Base-by-base conservation (phyloP, 1,140 invertebrate species). In the Cardiocondyla obscurior region DNA sequence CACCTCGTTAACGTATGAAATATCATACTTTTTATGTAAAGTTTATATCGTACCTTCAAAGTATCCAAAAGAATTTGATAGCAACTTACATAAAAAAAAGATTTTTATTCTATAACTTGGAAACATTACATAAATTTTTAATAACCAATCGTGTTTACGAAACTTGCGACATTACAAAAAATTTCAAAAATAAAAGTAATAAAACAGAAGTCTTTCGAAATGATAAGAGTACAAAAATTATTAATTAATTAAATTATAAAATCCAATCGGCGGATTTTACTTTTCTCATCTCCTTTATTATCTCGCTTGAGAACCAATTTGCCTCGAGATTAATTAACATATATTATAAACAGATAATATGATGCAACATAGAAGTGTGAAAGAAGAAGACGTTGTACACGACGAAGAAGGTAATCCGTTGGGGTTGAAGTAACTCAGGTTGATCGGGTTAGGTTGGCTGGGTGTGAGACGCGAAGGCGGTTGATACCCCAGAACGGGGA, bases 401-500 rank as follows among this genome's bases (percentile, higher is more conserved):
- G 81, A 84, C 86, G 83, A 79, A 92, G 81, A 82, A 76, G 82
- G 84, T 89, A 90, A 90, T 92, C 88, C 86, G 89, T 89, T 90
- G 76, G 84, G 84, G 86, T 88, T 88, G 83, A 83, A 84, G 46
- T 70, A 85, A 60, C 73, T 65, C 85, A 77, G 74, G 39, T 73
- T 85, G 86, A 88, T 88, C 86, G 86, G 85, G 86, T 88, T 88
- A 85, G 76, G 85, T 87, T 67, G 86, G 85, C 60, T 67, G 82
- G 81, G 86, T 87, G 82, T 87, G 86, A 88, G 82, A 88, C 83
- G 72, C 72, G 82, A 88, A 88, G 85, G 90, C 72, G 89, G 90
- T 90, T 91, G 90, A 87, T 91, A 90, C 84, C 90, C 85, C 87
- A 85, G 81, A 67, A 74, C 82, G 89, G 90, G 88, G 87, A 92